Evolutionary conservation across 2,797 vertebrate genomes (phyloP).

Genomic region (Buceros bicornis): DNA sequence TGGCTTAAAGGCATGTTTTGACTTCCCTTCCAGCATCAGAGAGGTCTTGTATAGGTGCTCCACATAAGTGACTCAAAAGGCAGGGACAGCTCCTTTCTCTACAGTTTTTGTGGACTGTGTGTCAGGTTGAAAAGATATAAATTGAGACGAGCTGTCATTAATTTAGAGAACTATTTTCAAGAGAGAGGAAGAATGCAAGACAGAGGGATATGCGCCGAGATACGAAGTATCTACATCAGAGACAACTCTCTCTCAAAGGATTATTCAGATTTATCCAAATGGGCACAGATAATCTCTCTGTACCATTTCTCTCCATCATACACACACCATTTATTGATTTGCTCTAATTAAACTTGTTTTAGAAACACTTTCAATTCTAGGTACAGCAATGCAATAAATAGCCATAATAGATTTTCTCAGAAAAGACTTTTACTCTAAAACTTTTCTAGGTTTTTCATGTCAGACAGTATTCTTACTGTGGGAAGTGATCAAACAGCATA

Average conservation of each 20-base stretch:
- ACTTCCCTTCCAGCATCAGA: not conserved
- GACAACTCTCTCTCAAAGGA: not conserved
- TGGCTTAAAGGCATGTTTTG: not conserved
- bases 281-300: not conserved
- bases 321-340: not conserved
- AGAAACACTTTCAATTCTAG: not conserved
- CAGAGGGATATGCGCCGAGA: not conserved
- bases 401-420: not conserved
- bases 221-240: not conserved
- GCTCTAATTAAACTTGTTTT: not conserved
- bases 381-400: not conserved
- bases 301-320: not conserved
- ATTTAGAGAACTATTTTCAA: not conserved
- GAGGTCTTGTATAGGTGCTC: not conserved
- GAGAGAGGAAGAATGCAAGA: not conserved
- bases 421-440: not conserved
- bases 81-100: not conserved
- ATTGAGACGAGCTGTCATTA: not conserved
- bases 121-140: not conserved
- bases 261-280: not conserved
- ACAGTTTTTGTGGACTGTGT: not conserved
- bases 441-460: not conserved
- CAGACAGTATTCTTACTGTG: not conserved
- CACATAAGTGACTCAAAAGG: not conserved
- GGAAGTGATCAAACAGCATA: not conserved